Evolutionary conservation across 2,797 vertebrate genomes (phyloP).

Genomic region (Alosa sapidissima): DNA sequence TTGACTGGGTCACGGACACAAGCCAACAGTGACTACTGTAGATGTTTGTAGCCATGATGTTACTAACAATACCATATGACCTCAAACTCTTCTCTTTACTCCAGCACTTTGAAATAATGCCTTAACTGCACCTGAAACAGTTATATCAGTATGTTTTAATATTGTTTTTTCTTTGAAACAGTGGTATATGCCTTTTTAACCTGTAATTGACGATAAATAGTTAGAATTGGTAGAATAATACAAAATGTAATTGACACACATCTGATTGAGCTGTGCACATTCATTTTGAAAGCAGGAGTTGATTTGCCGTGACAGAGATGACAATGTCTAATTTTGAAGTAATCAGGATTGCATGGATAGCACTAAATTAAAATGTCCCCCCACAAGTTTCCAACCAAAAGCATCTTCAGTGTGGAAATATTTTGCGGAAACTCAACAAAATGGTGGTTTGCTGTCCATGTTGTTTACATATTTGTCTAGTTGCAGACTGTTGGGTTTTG

Average conservation of each 20-base stretch:
- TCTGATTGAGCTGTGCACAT: background rate
- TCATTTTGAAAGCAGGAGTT: background rate
- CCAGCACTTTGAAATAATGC: no score
- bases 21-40: background rate
- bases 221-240: background rate
- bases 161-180: no score
- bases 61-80: constrained; percentile 12
- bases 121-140: background rate
- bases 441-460: constrained; percentile 20
- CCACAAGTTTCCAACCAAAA: background rate
- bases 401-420: background rate
- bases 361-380: background rate
- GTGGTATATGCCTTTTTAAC: background rate
- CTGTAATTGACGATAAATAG: background rate
- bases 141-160: background rate
- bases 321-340: background rate
- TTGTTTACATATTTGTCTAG: constrained; percentile 18
- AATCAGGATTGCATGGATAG: background rate
- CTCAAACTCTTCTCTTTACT: background rate
- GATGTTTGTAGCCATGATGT: background rate
- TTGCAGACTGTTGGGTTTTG: background rate
- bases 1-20: background rate
- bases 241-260: background rate
- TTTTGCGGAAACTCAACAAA: constrained; percentile 12
- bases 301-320: background rate